Percentiles rank a stretch among this genome's conserved stretches.
phyloP scores from a whole-genome alignment of 1,140 invertebrate genomes.

The Stratiolaelaps scimitus region DNA sequence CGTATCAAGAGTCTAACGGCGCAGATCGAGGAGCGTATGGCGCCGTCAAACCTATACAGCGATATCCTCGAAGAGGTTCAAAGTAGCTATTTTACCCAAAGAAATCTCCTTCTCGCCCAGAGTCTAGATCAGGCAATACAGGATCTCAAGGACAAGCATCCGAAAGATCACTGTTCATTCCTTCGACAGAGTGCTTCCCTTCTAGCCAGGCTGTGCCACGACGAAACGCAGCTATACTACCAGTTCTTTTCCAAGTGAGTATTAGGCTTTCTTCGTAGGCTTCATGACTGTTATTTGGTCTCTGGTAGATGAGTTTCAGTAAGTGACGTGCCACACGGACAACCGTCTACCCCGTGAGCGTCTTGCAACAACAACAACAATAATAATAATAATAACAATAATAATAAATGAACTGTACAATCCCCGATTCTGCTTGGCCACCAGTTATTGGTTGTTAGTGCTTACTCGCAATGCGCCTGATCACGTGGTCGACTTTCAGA shows the following conservation, averaged over 20 bases:
- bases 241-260: slow-evolving; percentile 62
- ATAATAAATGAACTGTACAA: too few species aligned
- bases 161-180: slow-evolving; percentile 71
- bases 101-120: slow-evolving; percentile 57
- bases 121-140: slow-evolving; percentile 62
- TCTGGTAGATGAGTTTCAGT: too few species aligned
- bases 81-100: slow-evolving; percentile 64
- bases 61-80: slow-evolving; percentile 64
- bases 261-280: too few species aligned
- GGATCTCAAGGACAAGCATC: slow-evolving; percentile 54
- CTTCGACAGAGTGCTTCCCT: slow-evolving; percentile 75
- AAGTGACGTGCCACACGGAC: too few species aligned
- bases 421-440: too few species aligned
- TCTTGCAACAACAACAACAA: too few species aligned
- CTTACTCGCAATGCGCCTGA: too few species aligned
- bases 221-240: slow-evolving; percentile 74
- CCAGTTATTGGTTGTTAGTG: slow-evolving; percentile 17
- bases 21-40: slow-evolving; percentile 61
- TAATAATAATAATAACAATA: too few species aligned
- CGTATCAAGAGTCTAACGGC: slow-evolving; percentile 66
- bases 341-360: too few species aligned
- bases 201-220: slow-evolving; percentile 75
- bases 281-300: too few species aligned
- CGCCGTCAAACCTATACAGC: slow-evolving; percentile 39
- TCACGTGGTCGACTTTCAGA: slow-evolving; percentile 17